Conservation (phyloP, 2,888 invertebrate genomes). For the Hofmannophila pseudospretella region DNA sequence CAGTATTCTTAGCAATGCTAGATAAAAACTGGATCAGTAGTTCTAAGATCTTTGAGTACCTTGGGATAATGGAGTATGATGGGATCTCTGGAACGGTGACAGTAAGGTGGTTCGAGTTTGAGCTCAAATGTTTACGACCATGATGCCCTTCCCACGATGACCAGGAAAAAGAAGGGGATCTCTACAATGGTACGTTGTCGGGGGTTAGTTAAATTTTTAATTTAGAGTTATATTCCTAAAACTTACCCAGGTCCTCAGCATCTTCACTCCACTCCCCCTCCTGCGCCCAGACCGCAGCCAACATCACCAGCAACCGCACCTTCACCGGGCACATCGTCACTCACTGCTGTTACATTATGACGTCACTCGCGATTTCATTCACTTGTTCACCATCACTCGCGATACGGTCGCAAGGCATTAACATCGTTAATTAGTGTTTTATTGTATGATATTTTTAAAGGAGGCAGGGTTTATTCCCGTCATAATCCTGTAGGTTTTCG, state of each 20-base stretch:
- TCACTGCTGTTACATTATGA: conserved; percentile 42
- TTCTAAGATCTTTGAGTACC: too few species aligned
- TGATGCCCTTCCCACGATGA: too few species aligned
- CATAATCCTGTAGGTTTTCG: conserved; percentile 9
- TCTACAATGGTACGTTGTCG: too few species aligned
- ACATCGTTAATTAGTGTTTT: conserved; percentile 4
- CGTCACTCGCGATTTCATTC: conserved; percentile 17
- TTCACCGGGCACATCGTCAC: conserved; percentile 61
- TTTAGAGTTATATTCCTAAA: too few species aligned
- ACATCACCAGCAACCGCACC: conserved; percentile 57
- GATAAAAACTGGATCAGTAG: too few species aligned
- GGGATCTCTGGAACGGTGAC: too few species aligned
- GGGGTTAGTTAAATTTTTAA: too few species aligned
- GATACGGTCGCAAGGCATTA: conserved; percentile 3
- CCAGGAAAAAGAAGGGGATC: too few species aligned
- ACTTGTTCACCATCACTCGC: conserved; percentile 21
- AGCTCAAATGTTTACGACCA: too few species aligned
- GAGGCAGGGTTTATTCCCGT: conserved; percentile 14
- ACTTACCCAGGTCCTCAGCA: conserved; percentile 67
- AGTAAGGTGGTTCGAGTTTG: too few species aligned
- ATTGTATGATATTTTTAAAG: conserved; percentile 13
- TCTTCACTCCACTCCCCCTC: conserved; percentile 74
- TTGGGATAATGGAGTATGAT: too few species aligned
- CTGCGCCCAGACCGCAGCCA: conserved; percentile 68
- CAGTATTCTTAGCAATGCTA: too few species aligned